These are phyloP conservation scores for Syndactyla subalaris DNA, from an alignment of 2,797 vertebrate species.

Conservation along the genomic window DNA sequence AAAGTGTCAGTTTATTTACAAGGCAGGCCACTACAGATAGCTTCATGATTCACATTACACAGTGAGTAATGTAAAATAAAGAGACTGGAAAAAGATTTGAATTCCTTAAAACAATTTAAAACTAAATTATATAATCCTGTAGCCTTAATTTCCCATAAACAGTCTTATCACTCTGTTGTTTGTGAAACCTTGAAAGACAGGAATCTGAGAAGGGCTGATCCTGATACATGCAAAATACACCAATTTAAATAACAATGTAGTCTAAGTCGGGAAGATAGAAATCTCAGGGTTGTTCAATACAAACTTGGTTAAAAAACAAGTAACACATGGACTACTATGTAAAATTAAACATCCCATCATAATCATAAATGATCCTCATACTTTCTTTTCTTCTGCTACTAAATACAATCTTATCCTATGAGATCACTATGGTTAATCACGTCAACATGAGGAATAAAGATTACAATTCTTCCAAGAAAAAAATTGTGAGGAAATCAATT, in stretches of 20 bases:
- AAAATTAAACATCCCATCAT: not conserved
- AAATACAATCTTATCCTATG: not conserved
- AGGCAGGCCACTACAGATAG: not conserved
- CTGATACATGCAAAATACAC: not conserved
- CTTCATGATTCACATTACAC: not conserved
- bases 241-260: not conserved
- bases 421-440: not conserved
- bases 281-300: not conserved
- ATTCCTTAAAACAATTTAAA: not conserved
- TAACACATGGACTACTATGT: not conserved
- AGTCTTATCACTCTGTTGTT: not conserved
- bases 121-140: not conserved
- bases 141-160: not conserved
- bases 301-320: not conserved
- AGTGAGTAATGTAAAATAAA: not conserved
- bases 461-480: not conserved
- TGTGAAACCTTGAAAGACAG: not conserved
- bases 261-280: not conserved
- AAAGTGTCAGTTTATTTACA: not conserved
- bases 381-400: not conserved
- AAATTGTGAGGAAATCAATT: not conserved
- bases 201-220: not conserved
- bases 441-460: not conserved
- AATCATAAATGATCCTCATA: not conserved
- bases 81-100: not conserved